Evolutionary conservation across 1,140 invertebrate genomes (phyloP), one percentile per base, ranked within the genome.

Genomic region (Micrasema minimum): DNA sequence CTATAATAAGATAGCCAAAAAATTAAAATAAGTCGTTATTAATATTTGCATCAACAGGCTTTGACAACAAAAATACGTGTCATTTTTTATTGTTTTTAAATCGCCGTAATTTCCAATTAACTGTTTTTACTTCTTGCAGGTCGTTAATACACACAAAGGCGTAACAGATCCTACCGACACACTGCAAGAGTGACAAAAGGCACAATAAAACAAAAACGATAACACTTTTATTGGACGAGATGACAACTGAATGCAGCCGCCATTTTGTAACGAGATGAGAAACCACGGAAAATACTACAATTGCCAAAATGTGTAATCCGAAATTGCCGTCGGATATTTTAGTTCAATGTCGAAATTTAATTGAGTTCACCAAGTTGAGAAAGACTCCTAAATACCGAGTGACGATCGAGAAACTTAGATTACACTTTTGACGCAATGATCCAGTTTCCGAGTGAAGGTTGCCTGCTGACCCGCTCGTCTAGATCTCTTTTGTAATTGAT

Each of bases 301-400:
- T 59, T 59, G 55, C 55, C 55, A 59, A 59, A 59, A 38, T 59
- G 55, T 59, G 55, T 59, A 59, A 59, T 59, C 55, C 12, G 31
- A 41, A 31, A 59, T 38, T 59, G 55, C 55, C 55, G 55, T 12
- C 55, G 55, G 11, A 59, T 59, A 59, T 59, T 59, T 59, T 59
- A 59, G 55, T 59, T 59, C 55, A 59, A 59, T 59, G 55, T 59
- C 55, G 55, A 59, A 59, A 59, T 59, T 59, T 59, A 59, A 59
- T 38, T 41, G 55, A 59, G 55, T 59, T 59, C 55, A 59, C 35
- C 55, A 14, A 59, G 37, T 59, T 59, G 55, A 11, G 55, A 59
- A 59, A 59, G 31, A 38, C 14, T 59, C 55, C 55, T 41, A 59
- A 59, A 59, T 59, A 59, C 55, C 55, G 35, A 59, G 55, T 41